These are phyloP conservation scores for Sturmia bella DNA, from an alignment of 2,888 invertebrate genomes.

Conservation along the genomic window DNA sequence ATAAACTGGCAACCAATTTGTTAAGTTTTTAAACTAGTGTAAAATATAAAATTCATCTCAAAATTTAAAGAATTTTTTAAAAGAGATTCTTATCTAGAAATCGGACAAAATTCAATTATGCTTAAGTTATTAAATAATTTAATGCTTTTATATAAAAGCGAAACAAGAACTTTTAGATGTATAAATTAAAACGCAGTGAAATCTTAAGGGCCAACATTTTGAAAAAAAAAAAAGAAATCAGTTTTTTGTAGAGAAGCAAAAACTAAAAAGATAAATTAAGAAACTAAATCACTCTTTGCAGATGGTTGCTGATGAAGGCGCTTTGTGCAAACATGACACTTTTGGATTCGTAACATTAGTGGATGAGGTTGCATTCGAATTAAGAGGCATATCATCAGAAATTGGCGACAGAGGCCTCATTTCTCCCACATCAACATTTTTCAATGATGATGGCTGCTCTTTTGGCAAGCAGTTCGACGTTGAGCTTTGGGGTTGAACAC, in stretches of 20 bases:
- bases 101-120: constrained; percentile 53
- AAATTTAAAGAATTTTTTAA: constrained; percentile 30
- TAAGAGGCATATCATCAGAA: neutral
- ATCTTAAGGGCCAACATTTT: constrained; percentile 45
- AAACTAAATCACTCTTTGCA: constrained; percentile 70
- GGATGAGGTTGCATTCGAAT: constrained; percentile 16
- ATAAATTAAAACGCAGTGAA: constrained; percentile 24
- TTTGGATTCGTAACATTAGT: constrained; percentile 20
- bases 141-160: constrained; percentile 35
- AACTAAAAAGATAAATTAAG: constrained; percentile 38
- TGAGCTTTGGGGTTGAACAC: constrained; percentile 74
- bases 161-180: constrained; percentile 40
- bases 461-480: constrained; percentile 10
- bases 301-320: constrained; percentile 54
- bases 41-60: constrained; percentile 40
- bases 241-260: constrained; percentile 22
- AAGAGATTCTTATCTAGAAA: constrained; percentile 5
- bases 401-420: constrained; percentile 61
- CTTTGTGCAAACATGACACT: constrained; percentile 41
- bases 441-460: constrained; percentile 14
- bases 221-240: constrained; percentile 50
- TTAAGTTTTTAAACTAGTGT: constrained; percentile 17
- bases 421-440: constrained; percentile 59
- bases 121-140: constrained; percentile 61
- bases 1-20: constrained; percentile 55